Base-by-base conservation (phyloP, 53 echinoderm and acorn worm species). In the Paracentrotus lividus region DNA sequence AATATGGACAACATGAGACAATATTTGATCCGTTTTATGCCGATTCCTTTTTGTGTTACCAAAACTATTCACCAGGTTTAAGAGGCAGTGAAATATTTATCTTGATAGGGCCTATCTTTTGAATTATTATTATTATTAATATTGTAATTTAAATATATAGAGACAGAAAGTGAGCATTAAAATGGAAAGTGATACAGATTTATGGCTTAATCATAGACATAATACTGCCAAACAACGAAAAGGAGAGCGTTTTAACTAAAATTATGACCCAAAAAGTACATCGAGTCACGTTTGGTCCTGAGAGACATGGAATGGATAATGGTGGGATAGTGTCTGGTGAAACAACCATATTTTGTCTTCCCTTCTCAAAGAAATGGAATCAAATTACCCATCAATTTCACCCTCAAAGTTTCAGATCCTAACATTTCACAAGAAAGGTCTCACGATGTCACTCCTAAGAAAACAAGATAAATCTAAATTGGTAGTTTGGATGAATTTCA, bases 361-460 rank as follows among this genome's bases (percentile, higher is more conserved):
- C 26, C 10, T 81, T 81, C 81, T 26, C 81, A 81, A 8, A 47
- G 81, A 81, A 81, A 33, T 81, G 47, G 81, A 81, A 81, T 81
- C 81, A 81, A 81, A 81, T 81, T 45, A 47, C 81, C 81, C 49
- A 81, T 81, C 81, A 81, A 81, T 81, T 43, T 47, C 12, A 26
- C 45, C 27, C 81, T 47, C 47, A 1, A 44, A 47, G 81, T 81
- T 81, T 81, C 81, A 81, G n/a, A 81, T 81, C 45, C 81, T 81
- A 81, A 44, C 44, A 24, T 81, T 81, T 81, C 81, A 27, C 24
- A 47, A 47, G 49, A 81, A 81, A 81, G 81, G 81, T 81, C 47
- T 47, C 44, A 81, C 16, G 81, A 47, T 81, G 81, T 81, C 81
- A 81, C n/a, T n/a, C 81, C 36, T 38, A 72, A 81, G 47, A 24